These are phyloP conservation scores for Ptilorrhoa leucosticta DNA, from an alignment of 2,113 vertebrate genomes.

Conservation along the genomic window DNA sequence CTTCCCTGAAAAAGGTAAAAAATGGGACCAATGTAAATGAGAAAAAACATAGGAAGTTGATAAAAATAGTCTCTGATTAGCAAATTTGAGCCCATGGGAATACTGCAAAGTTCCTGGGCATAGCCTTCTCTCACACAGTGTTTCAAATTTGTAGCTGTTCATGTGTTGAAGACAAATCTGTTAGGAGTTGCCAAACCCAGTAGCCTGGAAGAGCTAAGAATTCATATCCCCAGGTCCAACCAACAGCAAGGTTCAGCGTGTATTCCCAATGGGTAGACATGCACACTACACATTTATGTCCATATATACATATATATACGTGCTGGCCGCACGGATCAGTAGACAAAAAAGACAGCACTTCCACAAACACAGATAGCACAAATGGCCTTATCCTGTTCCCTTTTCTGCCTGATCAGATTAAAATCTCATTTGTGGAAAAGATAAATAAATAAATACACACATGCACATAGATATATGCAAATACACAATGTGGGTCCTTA, in stretches of 20 bases:
- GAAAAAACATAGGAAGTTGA: neutral
- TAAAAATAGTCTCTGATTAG: neutral
- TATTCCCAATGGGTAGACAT: neutral
- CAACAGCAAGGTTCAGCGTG: neutral
- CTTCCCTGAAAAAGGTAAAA: constrained; percentile 65
- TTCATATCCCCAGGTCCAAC: neutral
- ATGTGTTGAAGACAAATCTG: neutral
- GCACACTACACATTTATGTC: neutral
- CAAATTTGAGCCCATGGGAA: neutral
- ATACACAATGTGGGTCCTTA: neutral
- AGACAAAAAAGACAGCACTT: neutral
- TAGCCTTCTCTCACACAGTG: neutral
- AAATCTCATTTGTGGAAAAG: neutral
- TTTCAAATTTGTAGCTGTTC: neutral
- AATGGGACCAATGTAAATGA: neutral
- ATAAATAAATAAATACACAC: neutral
- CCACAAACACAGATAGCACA: neutral
- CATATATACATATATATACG: too few species aligned
- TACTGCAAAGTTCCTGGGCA: neutral
- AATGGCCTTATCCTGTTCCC: neutral
- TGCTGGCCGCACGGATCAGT: neutral
- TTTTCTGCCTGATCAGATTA: neutral
- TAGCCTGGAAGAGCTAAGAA: neutral
- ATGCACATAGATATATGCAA: neutral
- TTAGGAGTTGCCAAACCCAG: neutral